phyloP scores from a whole-genome alignment of 2,113 vertebrate species.

The Mastomys coucha region DNA sequence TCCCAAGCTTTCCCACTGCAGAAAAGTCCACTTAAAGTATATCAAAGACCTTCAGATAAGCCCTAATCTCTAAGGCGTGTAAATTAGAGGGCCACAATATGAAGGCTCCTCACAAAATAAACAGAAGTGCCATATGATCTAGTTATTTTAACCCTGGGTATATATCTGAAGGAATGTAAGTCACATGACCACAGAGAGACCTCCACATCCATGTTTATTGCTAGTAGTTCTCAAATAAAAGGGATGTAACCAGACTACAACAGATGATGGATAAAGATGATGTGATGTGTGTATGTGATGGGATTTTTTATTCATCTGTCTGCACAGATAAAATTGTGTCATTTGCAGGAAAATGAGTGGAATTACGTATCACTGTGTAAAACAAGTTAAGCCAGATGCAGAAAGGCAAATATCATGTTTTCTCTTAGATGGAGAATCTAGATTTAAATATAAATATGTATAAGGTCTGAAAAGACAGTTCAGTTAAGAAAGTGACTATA shows the following conservation, averaged over 20 bases:
- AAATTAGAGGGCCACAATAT: not conserved
- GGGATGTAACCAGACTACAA: not conserved
- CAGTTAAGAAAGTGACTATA: not conserved
- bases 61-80: not conserved
- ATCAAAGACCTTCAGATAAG: not conserved
- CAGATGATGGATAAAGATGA: not conserved
- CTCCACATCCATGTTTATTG: not conserved
- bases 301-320: not conserved
- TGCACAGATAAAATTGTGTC: not conserved
- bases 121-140: not conserved
- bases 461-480: not conserved
- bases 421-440: not conserved
- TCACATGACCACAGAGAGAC: not conserved
- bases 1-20: not conserved
- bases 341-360: not conserved
- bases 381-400: not conserved
- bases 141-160: not conserved
- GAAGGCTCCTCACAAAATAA: not conserved
- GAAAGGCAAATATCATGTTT: not conserved
- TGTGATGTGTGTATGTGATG: no score
- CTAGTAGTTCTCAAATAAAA: not conserved
- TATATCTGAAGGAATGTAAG: not conserved
- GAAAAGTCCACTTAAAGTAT: not conserved
- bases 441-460: not conserved
- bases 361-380: not conserved